phyloP scores from a whole-genome alignment of 2,888 invertebrate genomes.

The Nephrotoma appendiculata region DNA sequence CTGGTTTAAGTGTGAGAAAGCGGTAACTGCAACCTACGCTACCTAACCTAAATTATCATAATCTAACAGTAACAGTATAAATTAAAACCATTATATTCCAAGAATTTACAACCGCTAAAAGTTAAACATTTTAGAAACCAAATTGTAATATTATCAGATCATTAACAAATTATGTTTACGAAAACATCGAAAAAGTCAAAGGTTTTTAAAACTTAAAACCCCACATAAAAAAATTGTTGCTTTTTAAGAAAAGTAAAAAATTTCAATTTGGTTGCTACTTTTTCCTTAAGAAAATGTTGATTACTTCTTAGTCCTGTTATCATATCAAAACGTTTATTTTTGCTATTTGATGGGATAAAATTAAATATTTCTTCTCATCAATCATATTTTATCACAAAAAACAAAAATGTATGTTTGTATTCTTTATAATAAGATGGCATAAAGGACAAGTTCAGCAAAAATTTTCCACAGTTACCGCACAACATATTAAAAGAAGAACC shows the following conservation, averaged over 20 bases:
- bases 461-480: neutral
- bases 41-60: no score
- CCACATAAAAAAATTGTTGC: neutral
- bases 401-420: neutral
- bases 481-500: neutral
- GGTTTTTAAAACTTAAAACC: neutral
- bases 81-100: no score
- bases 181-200: neutral
- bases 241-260: neutral
- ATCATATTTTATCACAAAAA: neutral
- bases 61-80: no score
- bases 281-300: no score
- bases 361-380: neutral
- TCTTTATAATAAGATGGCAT: neutral
- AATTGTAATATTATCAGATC: no score
- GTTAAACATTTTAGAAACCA: no score
- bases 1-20: no score
- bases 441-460: neutral
- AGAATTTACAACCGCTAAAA: no score
- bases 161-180: neutral
- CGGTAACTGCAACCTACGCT: no score
- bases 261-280: no score
- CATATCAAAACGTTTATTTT: neutral
- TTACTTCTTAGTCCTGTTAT: neutral
- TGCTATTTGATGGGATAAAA: neutral